Percentiles rank a stretch among this genome's conserved stretches.
Evolutionary conservation across 1,140 invertebrate species (phyloP).

Genomic region (Euura saliciscinereae): DNA sequence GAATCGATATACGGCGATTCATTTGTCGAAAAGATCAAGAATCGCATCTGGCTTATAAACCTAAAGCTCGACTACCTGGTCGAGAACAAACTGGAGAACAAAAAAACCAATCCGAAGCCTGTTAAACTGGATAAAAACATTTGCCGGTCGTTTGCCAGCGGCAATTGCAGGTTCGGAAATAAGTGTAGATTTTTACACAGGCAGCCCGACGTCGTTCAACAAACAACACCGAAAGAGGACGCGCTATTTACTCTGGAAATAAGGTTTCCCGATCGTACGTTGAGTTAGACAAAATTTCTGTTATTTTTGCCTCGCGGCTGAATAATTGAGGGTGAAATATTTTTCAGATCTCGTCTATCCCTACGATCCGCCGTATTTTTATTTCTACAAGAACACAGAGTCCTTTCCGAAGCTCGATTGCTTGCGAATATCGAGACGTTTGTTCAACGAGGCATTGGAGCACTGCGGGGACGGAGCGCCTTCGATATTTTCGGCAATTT

Average conservation of each 20-base stretch:
- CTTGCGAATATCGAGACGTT: constrained; percentile 66
- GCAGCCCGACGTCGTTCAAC: constrained; percentile 48
- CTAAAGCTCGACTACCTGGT: constrained; percentile 72
- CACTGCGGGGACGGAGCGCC: constrained; percentile 70
- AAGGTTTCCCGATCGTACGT: constrained; percentile 69
- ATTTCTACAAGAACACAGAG: constrained; percentile 66
- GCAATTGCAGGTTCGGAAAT: constrained; percentile 71
- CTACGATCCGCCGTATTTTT: constrained; percentile 70
- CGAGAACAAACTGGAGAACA: constrained; percentile 57
- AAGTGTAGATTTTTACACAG: constrained; percentile 78
- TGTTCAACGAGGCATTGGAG: constrained; percentile 68
- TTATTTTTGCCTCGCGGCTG: neutral
- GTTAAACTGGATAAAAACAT: constrained; percentile 66
- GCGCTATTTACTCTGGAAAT: constrained; percentile 71
- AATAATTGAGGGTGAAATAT: no score
- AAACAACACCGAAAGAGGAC: constrained; percentile 47
- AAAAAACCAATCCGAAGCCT: constrained; percentile 44
- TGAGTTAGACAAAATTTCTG: constrained; percentile 16
- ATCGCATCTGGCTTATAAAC: constrained; percentile 70
- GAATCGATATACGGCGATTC: constrained; percentile 75
- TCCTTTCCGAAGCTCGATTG: constrained; percentile 66
- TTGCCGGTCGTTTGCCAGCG: constrained; percentile 71
- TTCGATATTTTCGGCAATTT: constrained; percentile 71
- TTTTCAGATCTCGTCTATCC: constrained; percentile 66
- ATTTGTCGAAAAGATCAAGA: constrained; percentile 70